Percentiles rank a stretch among this genome's conserved stretches.
These are phyloP conservation scores for Rhinichthys klamathensis DNA, from an alignment of 2,113 vertebrate species.

Conservation along the genomic window DNA sequence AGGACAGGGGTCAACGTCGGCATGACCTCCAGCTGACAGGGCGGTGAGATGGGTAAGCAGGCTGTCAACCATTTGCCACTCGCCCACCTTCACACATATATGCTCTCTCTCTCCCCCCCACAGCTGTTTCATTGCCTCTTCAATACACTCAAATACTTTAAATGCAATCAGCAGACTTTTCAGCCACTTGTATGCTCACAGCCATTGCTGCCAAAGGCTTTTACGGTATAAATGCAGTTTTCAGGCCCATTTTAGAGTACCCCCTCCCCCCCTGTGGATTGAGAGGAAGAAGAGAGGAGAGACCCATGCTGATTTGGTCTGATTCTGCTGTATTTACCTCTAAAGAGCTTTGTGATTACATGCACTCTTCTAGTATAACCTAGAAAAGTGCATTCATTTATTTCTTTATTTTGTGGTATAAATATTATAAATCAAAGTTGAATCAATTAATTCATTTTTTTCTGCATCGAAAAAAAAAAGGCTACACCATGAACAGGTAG, in stretches of 20 bases:
- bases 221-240: constrained; percentile 23
- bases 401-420: not conserved
- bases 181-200: constrained; percentile 12
- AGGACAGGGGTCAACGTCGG: constrained; percentile 35
- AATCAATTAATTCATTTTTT: not conserved
- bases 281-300: not conserved
- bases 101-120: not conserved
- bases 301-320: constrained; percentile 14
- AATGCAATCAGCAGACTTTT: constrained; percentile 47
- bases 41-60: constrained; percentile 22
- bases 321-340: constrained; percentile 10
- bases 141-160: constrained; percentile 28
- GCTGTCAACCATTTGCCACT: constrained; percentile 31
- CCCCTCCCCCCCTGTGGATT: constrained; percentile 8
- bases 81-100: not conserved
- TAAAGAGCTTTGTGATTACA: constrained; percentile 14
- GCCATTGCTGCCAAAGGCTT: constrained; percentile 35
- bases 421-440: not conserved
- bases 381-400: not conserved
- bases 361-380: not conserved
- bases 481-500: not conserved
- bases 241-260: constrained; percentile 7
- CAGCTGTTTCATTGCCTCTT: constrained; percentile 20
- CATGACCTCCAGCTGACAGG: constrained; percentile 22
- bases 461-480: not conserved